Conservation (phyloP, 2,888 invertebrate genomes). For the Hemistola chrysoprasaria region DNA sequence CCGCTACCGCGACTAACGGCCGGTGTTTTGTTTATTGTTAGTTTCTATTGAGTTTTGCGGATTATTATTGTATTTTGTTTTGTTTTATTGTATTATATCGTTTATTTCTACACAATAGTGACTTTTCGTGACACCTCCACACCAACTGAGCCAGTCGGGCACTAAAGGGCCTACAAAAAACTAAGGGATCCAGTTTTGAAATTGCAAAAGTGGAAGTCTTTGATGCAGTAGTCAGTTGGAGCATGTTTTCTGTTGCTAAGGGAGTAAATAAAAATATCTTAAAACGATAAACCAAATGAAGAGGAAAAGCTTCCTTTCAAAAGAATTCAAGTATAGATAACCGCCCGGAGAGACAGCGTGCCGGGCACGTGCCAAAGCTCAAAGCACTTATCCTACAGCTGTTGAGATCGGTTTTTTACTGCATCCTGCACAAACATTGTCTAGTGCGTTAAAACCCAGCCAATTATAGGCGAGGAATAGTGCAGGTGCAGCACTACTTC, state of each 20-base stretch:
- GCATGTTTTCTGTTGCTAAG: too few relatives aligned
- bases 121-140: too few relatives aligned
- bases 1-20: too few relatives aligned
- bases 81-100: too few relatives aligned
- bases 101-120: too few relatives aligned
- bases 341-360: constrained; percentile 22
- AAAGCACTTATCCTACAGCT: constrained; percentile 48
- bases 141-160: too few relatives aligned
- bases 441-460: constrained; percentile 2
- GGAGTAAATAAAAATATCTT: background rate
- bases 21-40: too few relatives aligned
- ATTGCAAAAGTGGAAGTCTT: constrained; percentile 20
- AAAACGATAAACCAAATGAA: background rate
- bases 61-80: too few relatives aligned
- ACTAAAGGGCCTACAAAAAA: constrained; percentile 22
- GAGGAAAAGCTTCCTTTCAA: too few relatives aligned
- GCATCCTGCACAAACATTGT: constrained; percentile 17
- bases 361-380: constrained; percentile 45
- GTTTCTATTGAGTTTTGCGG: too few relatives aligned
- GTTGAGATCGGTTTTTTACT: constrained; percentile 36
- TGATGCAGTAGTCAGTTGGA: constrained; percentile 18
- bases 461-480: constrained; percentile 13
- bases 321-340: too few relatives aligned
- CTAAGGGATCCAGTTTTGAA: constrained; percentile 20
- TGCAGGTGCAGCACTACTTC: constrained; percentile 8